Conservation (phyloP, 2,797 vertebrate species). For the Crax fasciolata region DNA sequence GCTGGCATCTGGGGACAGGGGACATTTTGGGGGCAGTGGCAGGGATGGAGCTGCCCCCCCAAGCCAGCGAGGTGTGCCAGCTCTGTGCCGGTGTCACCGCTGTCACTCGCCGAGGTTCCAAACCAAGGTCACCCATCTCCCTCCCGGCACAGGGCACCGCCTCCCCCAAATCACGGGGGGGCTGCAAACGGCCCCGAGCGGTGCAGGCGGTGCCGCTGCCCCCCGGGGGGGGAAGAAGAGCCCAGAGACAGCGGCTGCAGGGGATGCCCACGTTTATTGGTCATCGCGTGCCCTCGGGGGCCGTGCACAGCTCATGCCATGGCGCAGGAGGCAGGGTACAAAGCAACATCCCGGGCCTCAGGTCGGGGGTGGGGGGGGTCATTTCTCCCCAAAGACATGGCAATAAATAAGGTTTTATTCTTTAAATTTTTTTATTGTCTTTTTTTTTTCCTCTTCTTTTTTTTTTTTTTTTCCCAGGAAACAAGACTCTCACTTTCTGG, state of each 20-base stretch:
- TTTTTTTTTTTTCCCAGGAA: constrained; percentile 78
- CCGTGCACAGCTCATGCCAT: constrained; percentile 93
- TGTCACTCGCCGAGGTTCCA: not conserved
- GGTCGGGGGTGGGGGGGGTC: not conserved
- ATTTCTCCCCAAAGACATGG: constrained; percentile 90
- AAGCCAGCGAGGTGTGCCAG: not conserved
- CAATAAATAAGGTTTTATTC: constrained; percentile 89
- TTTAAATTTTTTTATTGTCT: constrained; percentile 18
- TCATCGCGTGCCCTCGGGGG: constrained; percentile 82
- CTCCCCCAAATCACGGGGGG: not conserved
- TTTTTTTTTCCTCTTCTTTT: not conserved
- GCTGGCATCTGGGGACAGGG: not conserved
- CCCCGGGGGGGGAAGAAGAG: constrained; percentile 30
- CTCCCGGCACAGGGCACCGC: not conserved
- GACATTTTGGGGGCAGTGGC: not conserved
- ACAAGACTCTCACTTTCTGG: constrained; percentile 88
- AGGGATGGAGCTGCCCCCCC: not conserved
- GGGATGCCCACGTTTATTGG: constrained; percentile 93
- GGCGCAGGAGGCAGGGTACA: constrained; percentile 92
- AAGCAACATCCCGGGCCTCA: constrained; percentile 88
- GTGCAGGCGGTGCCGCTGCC: fast-evolving
- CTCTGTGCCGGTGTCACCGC: not conserved
- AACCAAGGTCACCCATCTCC: not conserved
- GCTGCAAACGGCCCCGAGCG: fast-evolving
- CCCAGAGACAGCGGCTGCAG: constrained; percentile 80